Evolutionary conservation across 2,797 vertebrate species (phyloP), one percentile per base, ranked within the genome.

Genomic region (Phylloscopus collybita): DNA sequence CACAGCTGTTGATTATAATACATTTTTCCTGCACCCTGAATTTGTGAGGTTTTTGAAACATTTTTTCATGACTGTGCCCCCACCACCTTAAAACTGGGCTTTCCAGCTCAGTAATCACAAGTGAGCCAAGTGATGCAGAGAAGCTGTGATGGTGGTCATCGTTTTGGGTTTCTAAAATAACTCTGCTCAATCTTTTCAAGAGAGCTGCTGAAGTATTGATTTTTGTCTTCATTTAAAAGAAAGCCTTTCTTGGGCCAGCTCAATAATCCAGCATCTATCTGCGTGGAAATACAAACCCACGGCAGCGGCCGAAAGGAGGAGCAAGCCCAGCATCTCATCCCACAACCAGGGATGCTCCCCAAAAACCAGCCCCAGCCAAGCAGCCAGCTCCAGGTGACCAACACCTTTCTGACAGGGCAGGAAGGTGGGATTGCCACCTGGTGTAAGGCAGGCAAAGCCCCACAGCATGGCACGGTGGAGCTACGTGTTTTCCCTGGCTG

Each of bases 381-480:
- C 45, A 64, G 27, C 3, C 16, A 22, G 11, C 19, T 40, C 14
- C 40, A 40, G 40, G 18, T 32, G 34, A 60, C 22, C 18, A 11
- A 51, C 11, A 0, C 3, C 44, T 60, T 83, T 25, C 22, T 38
- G 47, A 20, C 11, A 66, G 34, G 29, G 36, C 42, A 1, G 22
- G n/a, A 40, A 85, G 38, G 27, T 12, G 40, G 40, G 30, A 50
- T 30, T 51, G 30, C 61, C 14, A 6, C 42, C 12, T 29, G 25
- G 67, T 14, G 17, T 1, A 42, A 69, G 22, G 42, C 49, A 38
- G 15, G 29, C 12, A 45, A 22, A 82, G 29, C 32, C 60, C 26
- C 51, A 23, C 29, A 10, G 20, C 74, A 32, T 0, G 7, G 16
- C 20, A 45, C 0, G 0, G 47, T 4, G 2, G 42, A 15, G 11